These are phyloP conservation scores for Kryptolebias ocellatus DNA, from an alignment of 2,797 vertebrate species.

Conservation along the genomic window DNA sequence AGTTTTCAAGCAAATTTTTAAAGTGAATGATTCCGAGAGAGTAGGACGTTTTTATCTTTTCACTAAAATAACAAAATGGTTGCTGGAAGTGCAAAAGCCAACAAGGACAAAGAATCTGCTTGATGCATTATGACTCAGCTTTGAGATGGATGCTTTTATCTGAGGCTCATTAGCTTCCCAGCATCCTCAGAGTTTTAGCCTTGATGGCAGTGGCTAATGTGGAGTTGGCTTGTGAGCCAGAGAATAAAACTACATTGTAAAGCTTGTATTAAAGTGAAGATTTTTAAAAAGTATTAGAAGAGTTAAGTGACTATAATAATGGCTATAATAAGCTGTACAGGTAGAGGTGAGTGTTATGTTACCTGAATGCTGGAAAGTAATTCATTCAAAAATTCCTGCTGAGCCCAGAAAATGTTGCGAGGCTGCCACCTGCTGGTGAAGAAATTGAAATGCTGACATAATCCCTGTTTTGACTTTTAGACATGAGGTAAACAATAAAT, in stretches of 20 bases:
- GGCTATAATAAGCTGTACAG: not conserved
- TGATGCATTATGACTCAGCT: slow-evolving; percentile 11
- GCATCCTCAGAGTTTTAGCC: slow-evolving; percentile 9
- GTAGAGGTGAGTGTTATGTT: not conserved
- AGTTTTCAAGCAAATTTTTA: not conserved
- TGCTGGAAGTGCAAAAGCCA: not conserved
- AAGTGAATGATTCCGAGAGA: not conserved
- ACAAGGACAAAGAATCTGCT: slow-evolving; percentile 8
- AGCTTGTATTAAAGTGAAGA: not conserved
- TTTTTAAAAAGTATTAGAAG: slow-evolving; percentile 7
- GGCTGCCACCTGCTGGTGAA: slow-evolving; percentile 48
- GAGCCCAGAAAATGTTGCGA: not conserved
- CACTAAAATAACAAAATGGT: slow-evolving; percentile 16
- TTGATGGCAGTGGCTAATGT: slow-evolving; percentile 7
- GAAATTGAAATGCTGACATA: not conserved
- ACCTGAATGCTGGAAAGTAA: not conserved
- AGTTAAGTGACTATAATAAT: not conserved
- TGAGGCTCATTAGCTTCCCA: slow-evolving; percentile 22
- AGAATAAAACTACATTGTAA: not conserved
- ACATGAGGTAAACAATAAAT: slow-evolving; percentile 15
- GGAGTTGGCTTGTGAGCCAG: not conserved
- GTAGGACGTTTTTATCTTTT: not conserved
- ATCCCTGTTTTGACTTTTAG: not conserved
- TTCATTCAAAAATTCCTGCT: not conserved
- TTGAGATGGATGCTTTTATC: slow-evolving; percentile 35